A percentile compares a stretch with the other conserved stretches of the same genome.
Evolutionary conservation across 1,140 invertebrate genomes (phyloP).

Genomic region (Drosophila sucinea): DNA sequence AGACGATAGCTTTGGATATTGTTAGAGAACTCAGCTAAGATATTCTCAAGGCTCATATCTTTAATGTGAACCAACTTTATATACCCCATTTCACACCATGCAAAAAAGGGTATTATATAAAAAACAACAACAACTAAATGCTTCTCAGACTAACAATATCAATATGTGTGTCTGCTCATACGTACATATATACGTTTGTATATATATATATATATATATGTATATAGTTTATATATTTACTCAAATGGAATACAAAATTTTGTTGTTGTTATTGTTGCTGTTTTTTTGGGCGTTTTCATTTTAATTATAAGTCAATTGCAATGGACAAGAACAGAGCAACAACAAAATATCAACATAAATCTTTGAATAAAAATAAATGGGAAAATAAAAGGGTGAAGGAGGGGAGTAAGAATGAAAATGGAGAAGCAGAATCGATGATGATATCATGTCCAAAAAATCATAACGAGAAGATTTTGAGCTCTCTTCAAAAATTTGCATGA

Average conservation of each 20-base stretch:
- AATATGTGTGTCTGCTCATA: not conserved
- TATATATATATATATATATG: constrained; percentile 1
- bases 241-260: constrained; percentile 40
- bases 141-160: not conserved
- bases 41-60: no score
- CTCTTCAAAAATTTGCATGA: not conserved
- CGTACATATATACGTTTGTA: constrained; percentile 19
- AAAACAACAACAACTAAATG: not conserved
- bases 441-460: not conserved
- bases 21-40: no score
- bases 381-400: no score
- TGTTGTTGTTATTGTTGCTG: constrained; percentile 24
- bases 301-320: constrained; percentile 58
- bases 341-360: constrained; percentile 48
- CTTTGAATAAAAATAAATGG: constrained; percentile 17
- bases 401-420: not conserved
- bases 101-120: not conserved
- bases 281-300: constrained; percentile 47
- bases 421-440: constrained; percentile 32
- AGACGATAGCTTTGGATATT: no score
- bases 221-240: constrained; percentile 41
- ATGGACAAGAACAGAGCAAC: constrained; percentile 4
- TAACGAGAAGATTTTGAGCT: not conserved
- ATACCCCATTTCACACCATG: not conserved
- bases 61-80: not conserved